phyloP scores from a whole-genome alignment of 2,113 vertebrate species.

The Stercorarius parasiticus region DNA sequence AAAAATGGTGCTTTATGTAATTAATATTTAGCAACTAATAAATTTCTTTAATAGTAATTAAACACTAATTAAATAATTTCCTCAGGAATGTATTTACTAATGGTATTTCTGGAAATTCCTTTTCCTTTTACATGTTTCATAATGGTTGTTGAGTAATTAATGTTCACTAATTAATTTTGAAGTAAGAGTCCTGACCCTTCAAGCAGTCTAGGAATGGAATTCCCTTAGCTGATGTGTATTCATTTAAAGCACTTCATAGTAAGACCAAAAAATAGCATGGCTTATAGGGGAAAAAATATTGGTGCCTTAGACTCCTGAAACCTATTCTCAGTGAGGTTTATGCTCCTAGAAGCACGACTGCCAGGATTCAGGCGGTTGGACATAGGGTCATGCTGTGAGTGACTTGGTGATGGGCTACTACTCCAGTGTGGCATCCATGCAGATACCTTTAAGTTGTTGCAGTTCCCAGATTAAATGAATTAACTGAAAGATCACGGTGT shows the following conservation, averaged over 20 bases:
- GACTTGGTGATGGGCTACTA: background rate
- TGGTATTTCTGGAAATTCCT: conserved; percentile 47
- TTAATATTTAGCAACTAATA: conserved; percentile 49
- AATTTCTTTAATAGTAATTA: conserved; percentile 32
- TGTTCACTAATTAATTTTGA: conserved; percentile 66
- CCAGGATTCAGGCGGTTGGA: fast-evolving
- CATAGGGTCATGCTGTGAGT: background rate
- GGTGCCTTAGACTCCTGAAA: background rate
- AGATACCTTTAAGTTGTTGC: background rate
- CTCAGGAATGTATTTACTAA: conserved; percentile 55
- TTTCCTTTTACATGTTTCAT: conserved; percentile 63
- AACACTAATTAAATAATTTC: conserved; percentile 52
- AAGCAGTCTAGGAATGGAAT: conserved; percentile 35
- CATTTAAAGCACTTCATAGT: conserved; percentile 38
- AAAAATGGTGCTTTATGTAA: conserved; percentile 43
- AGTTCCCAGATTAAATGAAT: background rate
- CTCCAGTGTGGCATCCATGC: background rate
- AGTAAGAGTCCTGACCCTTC: conserved; percentile 44
- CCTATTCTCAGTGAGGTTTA: background rate
- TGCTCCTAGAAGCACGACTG: background rate
- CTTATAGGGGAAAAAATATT: background rate
- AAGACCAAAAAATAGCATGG: background rate
- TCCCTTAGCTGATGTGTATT: conserved; percentile 33
- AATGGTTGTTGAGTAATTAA: conserved; percentile 63
- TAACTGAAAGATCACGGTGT: background rate